Evolutionary conservation across 2,797 vertebrate species (phyloP), one percentile per base, ranked within the genome.

Genomic region (Siniperca scherzeri): DNA sequence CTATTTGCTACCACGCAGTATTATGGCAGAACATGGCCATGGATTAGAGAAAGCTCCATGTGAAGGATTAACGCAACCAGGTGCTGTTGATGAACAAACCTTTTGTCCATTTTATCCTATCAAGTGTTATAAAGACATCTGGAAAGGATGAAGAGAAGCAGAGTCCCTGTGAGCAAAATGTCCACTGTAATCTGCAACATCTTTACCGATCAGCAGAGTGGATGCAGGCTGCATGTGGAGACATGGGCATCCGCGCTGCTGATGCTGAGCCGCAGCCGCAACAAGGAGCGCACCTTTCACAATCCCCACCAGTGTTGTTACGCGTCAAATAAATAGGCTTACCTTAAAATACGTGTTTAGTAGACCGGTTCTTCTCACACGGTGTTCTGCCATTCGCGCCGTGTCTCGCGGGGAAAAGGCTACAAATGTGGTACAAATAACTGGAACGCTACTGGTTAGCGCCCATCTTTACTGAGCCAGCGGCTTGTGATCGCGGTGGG

Each of bases 201-300:
- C 14, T 38, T 21, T 7, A 7, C 4, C 5, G 22, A 55, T 11
- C 61, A 11, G n/a, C 50, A 52, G 2, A 27, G 59, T 30, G 4
- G 8, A 22, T 38, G 40, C 38, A 46, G 17, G 48, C 17, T 6
- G 4, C 75, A 67, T 68, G 76, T 78, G 59, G 55, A 62, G 12
- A 22, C 42, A 12, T 25, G 53, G 44, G 19, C 14, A 0, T 59
- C n/a, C 82, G 59, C 2, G 70, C 59, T 73, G 75, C 64, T 77
- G 80, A 64, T 80, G 86, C 76, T 77, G 82, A 65, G 75, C 60
- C 19, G 30, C 36, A 40, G 61, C 61, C 16, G 60, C 60, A 30
- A 1, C 21, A 4, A 56, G 21, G 14, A 44, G 71, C 44, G 71
- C 74, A 61, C 36, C 69, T 21, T 7, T 8, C 10, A 4, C 14